Percentiles rank a stretch among this genome's conserved stretches.
Conservation (phyloP, 2,113 vertebrate genomes). For the Maccullochella peelii region DNA sequence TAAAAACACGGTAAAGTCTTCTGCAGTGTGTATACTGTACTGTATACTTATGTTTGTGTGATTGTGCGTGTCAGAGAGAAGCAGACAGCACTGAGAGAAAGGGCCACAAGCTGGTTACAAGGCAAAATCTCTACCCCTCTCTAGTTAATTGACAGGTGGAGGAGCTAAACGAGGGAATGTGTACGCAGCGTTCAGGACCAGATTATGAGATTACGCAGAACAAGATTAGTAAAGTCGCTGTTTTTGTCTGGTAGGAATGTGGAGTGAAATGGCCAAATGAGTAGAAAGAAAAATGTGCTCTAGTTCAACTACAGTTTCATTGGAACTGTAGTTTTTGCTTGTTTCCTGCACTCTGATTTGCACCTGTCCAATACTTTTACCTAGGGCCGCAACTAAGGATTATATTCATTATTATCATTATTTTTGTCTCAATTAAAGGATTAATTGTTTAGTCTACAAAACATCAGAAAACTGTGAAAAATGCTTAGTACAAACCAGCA, state of each 20-base stretch:
- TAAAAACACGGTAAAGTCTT: neutral
- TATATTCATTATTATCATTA: neutral
- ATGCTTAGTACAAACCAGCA: neutral
- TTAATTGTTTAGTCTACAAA: neutral
- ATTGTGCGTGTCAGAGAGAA: neutral
- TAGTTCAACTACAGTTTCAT: neutral
- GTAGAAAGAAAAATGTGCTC: slow-evolving; percentile 6
- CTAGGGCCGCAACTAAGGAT: neutral
- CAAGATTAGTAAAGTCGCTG: slow-evolving; percentile 60
- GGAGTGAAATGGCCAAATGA: slow-evolving; percentile 29
- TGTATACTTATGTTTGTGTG: neutral
- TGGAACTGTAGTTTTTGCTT: neutral
- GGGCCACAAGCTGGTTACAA: neutral
- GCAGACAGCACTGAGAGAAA: neutral
- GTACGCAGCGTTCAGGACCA: slow-evolving; percentile 34
- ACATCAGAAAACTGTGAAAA: neutral
- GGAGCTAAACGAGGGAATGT: slow-evolving; percentile 46
- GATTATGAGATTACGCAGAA: slow-evolving; percentile 72
- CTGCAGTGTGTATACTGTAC: neutral
- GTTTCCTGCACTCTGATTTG: neutral
- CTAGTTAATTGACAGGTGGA: slow-evolving; percentile 46
- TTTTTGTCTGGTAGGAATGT: slow-evolving; percentile 44
- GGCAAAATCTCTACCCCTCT: neutral
- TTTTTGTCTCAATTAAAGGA: no score
- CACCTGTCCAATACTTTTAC: neutral